Conservation (phyloP, 2,888 invertebrate genomes). For the Agonopterix alstromeriana region DNA sequence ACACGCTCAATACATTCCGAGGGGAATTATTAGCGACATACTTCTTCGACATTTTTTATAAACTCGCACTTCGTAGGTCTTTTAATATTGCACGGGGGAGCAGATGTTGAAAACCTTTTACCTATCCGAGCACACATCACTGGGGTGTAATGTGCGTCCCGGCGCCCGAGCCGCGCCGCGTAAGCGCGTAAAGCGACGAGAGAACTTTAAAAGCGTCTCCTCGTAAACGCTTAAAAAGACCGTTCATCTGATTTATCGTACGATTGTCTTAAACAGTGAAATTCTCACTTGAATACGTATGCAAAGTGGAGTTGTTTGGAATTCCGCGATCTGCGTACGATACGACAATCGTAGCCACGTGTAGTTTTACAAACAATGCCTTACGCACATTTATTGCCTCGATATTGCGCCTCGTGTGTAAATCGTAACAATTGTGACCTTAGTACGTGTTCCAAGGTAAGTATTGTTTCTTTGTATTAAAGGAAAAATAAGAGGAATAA, state of each 20-base stretch:
- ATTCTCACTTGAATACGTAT: not conserved
- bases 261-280: conserved; percentile 2
- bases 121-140: conserved; percentile 40
- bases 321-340: not conserved
- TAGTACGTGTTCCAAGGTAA: not conserved
- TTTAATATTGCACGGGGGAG: conserved; percentile 62
- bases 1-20: conserved; percentile 10
- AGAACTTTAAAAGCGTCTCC: conserved; percentile 18
- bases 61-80: conserved; percentile 49
- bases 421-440: not conserved
- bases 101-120: conserved; percentile 65
- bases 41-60: conserved; percentile 38
- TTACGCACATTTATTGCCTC: conserved; percentile 1
- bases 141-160: conserved; percentile 36
- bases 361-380: conserved; percentile 2
- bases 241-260: conserved; percentile 33
- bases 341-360: conserved; percentile 1
- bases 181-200: conserved; percentile 25
- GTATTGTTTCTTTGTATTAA: not conserved
- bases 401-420: not conserved
- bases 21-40: conserved; percentile 9
- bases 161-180: conserved; percentile 22
- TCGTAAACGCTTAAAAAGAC: conserved; percentile 34
- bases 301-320: not conserved
- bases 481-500: too few species aligned